A percentile compares a stretch with the other conserved stretches of the same genome.
Conservation (phyloP, 1,140 invertebrate species). For the Pygmarrhopalites habei region DNA sequence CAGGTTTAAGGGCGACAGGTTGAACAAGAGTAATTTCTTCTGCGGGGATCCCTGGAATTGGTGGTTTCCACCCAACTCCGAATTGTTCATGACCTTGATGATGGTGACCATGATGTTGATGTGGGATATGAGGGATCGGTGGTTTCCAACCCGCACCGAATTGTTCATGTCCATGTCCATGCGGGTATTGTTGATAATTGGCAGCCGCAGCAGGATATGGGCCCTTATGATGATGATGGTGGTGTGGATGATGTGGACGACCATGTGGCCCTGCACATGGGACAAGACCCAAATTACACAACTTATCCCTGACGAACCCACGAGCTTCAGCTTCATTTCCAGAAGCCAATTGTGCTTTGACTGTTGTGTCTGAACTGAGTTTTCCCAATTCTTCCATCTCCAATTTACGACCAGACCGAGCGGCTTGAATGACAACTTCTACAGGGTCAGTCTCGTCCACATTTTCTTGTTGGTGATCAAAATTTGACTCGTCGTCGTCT, state of each 20-base stretch:
- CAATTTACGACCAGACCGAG: slow-evolving; percentile 56
- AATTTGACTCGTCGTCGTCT: background rate
- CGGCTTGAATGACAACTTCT: slow-evolving; percentile 41
- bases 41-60: slow-evolving; percentile 2
- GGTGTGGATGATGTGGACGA: slow-evolving; percentile 7
- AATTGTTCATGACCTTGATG: background rate
- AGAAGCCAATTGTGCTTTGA: slow-evolving; percentile 57
- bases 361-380: slow-evolving; percentile 65
- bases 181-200: background rate
- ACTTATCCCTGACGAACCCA: slow-evolving; percentile 67
- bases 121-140: background rate
- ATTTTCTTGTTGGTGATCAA: no score
- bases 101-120: background rate
- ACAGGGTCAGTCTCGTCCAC: background rate
- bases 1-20: slow-evolving; percentile 35
- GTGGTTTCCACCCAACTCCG: slow-evolving; percentile 2
- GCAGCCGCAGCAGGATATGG: no score
- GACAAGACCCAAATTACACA: slow-evolving; percentile 71
- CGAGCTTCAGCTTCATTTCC: slow-evolving; percentile 71
- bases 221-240: background rate
- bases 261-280: slow-evolving; percentile 42
- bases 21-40: slow-evolving; percentile 35
- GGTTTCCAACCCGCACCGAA: slow-evolving; percentile 3
- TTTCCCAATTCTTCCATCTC: slow-evolving; percentile 59
- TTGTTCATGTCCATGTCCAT: background rate